These are phyloP conservation scores for Cyphotilapia sp. DNA, from an alignment of 2,113 vertebrate genomes.

Conservation along the genomic window DNA sequence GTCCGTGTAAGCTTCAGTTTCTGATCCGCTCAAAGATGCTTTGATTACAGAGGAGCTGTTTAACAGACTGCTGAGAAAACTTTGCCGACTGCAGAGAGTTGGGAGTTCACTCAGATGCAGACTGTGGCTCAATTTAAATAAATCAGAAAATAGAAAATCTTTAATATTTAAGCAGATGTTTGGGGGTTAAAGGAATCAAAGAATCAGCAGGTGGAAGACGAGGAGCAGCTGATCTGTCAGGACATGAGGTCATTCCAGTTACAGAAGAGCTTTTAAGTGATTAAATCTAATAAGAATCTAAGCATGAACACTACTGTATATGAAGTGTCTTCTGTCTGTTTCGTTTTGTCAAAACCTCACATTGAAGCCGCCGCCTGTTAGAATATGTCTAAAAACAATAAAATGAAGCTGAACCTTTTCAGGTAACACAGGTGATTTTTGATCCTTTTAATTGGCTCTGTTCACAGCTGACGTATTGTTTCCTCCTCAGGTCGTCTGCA, in stretches of 20 bases:
- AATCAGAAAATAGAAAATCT: not conserved
- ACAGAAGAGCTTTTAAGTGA: not conserved
- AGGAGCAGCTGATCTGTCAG: not conserved
- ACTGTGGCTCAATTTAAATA: not conserved
- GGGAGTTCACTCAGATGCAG: fast-evolving
- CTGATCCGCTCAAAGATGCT: not conserved
- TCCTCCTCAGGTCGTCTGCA: not conserved
- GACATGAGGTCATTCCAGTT: not conserved
- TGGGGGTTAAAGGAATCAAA: not conserved
- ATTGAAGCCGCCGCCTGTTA: fast-evolving
- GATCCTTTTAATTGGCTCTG: not conserved
- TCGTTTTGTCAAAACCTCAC: not conserved
- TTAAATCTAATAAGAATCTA: not conserved
- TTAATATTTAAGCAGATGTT: not conserved
- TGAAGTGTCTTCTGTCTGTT: not conserved
- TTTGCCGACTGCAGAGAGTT: not conserved
- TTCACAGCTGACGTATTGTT: not conserved
- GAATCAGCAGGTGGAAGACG: not conserved
- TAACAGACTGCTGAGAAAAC: not conserved
- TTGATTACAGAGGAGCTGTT: not conserved
- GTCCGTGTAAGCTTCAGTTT: not conserved
- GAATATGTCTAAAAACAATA: not conserved
- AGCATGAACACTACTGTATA: not conserved
- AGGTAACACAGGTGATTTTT: not conserved
- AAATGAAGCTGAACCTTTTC: not conserved